Conservation (phyloP, 1,140 invertebrate species). For the Drosophila carrolli region DNA sequence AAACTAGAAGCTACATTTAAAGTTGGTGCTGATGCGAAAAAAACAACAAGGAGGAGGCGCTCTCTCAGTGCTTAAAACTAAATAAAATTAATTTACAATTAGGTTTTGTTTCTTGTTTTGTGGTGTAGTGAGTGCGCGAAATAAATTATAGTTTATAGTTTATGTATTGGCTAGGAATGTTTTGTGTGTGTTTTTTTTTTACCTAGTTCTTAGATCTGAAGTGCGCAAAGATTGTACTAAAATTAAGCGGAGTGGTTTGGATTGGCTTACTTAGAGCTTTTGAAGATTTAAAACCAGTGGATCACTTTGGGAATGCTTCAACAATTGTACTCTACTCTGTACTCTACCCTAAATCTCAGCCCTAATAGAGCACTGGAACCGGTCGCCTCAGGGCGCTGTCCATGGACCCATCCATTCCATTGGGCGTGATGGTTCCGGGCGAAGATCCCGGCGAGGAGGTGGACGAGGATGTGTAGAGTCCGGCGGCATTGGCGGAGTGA, state of each 20-base stretch:
- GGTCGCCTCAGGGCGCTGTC: conserved; percentile 86
- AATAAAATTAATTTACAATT: conserved; percentile 81
- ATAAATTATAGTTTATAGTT: conserved; percentile 68
- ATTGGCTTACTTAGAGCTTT: conserved; percentile 80
- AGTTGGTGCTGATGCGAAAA: conserved; percentile 43
- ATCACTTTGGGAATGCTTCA: conserved; percentile 82
- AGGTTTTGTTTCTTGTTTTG: conserved; percentile 40
- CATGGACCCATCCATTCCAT: conserved; percentile 74
- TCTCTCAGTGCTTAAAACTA: conserved; percentile 67
- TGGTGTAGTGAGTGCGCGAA: conserved; percentile 48
- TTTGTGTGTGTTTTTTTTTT: conserved; percentile 30
- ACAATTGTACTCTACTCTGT: conserved; percentile 82
- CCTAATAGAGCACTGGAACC: conserved; percentile 86
- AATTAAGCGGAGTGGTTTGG: conserved; percentile 55
- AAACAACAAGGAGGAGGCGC: conserved; percentile 72
- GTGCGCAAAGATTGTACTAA: conserved; percentile 73
- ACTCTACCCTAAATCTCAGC: conserved; percentile 35
- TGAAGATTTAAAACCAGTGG: conserved; percentile 83
- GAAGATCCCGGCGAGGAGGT: conserved; percentile 85
- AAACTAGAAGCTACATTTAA: conserved; percentile 49
- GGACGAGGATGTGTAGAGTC: conserved; percentile 84
- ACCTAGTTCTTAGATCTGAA: conserved; percentile 27
- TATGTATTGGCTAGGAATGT: conserved; percentile 78
- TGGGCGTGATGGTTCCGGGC: conserved; percentile 80
- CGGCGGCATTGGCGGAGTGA: conserved; percentile 82